These are phyloP conservation scores for Phengaris arion DNA, from an alignment of 2,888 invertebrate species.

Conservation along the genomic window DNA sequence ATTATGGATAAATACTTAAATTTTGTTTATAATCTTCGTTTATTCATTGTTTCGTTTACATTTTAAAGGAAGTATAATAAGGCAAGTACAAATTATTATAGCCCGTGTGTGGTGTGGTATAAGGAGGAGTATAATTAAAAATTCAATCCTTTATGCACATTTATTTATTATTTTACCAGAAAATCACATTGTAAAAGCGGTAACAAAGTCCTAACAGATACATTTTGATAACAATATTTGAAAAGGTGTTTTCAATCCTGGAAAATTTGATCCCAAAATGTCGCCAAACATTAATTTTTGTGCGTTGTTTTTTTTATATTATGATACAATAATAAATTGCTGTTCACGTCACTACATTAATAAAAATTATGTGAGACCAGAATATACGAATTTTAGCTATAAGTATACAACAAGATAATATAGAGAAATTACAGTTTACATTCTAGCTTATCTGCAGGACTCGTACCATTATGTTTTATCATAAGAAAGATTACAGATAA, in stretches of 20 bases:
- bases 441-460: slow-evolving; percentile 40
- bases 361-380: slow-evolving; percentile 31
- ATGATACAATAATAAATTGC: slow-evolving; percentile 29
- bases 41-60: too few relatives aligned
- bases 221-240: slow-evolving; percentile 25
- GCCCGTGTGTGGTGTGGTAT: too few relatives aligned
- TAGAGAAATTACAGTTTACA: slow-evolving; percentile 1
- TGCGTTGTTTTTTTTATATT: slow-evolving; percentile 45
- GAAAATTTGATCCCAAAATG: slow-evolving; percentile 37
- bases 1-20: too few relatives aligned
- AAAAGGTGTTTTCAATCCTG: slow-evolving; percentile 18
- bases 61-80: too few relatives aligned
- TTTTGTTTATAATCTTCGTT: too few relatives aligned
- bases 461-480: slow-evolving; percentile 46
- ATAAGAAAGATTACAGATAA: slow-evolving; percentile 57
- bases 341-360: slow-evolving; percentile 34
- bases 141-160: slow-evolving; percentile 54
- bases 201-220: slow-evolving; percentile 53
- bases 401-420: slow-evolving; percentile 27
- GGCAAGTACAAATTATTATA: too few relatives aligned
- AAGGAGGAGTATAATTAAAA: slow-evolving; percentile 32
- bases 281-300: slow-evolving; percentile 47
- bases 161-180: slow-evolving; percentile 65
- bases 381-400: slow-evolving; percentile 33
- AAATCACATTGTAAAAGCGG: slow-evolving; percentile 65